A percentile compares a stretch with the other conserved stretches of the same genome.
These are phyloP conservation scores for Apodemus agrarius DNA, from an alignment of 2,797 vertebrate genomes.

Conservation along the genomic window DNA sequence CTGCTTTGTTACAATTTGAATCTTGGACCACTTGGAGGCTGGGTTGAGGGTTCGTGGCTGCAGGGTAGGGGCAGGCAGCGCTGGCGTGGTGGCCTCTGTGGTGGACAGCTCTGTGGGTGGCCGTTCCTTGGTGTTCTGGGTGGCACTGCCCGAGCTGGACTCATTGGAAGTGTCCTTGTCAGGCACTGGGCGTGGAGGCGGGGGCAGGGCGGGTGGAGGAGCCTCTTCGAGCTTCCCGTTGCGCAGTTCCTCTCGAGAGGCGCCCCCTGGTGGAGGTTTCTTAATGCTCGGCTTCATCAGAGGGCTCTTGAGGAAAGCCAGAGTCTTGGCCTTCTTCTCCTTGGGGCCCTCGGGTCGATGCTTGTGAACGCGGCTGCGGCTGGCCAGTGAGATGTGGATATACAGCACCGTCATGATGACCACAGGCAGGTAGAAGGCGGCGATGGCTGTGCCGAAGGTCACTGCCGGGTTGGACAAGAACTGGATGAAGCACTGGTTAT, in stretches of 20 bases:
- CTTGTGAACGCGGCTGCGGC: conserved; percentile 95
- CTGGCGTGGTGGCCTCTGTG: conserved; percentile 85
- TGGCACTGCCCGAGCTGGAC: conserved; percentile 92
- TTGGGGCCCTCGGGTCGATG: conserved; percentile 89
- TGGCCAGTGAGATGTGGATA: conserved; percentile 98
- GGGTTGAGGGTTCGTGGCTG: conserved; percentile 84
- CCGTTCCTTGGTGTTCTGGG: conserved; percentile 93
- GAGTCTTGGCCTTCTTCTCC: conserved; percentile 87
- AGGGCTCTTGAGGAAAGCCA: conserved; percentile 92
- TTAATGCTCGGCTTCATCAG: conserved; percentile 93
- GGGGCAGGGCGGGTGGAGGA: conserved; percentile 83
- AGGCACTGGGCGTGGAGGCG: conserved; percentile 83
- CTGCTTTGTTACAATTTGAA: conserved; percentile 99
- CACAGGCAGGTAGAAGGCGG: conserved; percentile 98
- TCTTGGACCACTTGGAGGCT: conserved; percentile 96
- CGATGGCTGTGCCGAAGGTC: conserved; percentile 98
- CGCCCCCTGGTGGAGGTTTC: conserved; percentile 86
- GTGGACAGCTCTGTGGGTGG: conserved; percentile 88
- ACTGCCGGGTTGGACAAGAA: conserved; percentile 97
- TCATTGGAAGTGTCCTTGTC: conserved; percentile 92
- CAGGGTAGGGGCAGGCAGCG: conserved; percentile 66
- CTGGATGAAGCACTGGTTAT: conserved; percentile 95
- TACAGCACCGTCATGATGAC: conserved; percentile 99
- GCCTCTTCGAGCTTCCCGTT: conserved; percentile 93
- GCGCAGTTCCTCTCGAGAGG: conserved; percentile 90